These are phyloP conservation scores for Protonibea diacanthus DNA, from an alignment of 2,797 vertebrate species.

Conservation along the genomic window DNA sequence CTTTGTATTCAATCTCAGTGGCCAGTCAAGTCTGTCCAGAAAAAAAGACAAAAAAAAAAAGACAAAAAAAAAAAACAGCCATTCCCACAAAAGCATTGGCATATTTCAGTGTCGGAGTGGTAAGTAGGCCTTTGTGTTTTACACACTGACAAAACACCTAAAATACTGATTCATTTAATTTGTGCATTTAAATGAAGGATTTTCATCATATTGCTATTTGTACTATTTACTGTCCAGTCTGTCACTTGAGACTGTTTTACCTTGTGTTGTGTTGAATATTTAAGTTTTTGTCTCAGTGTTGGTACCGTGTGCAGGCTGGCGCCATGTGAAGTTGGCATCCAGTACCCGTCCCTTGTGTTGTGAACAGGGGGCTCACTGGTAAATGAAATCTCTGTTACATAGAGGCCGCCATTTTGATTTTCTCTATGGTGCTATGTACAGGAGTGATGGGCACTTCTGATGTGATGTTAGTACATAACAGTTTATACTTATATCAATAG, in stretches of 20 bases:
- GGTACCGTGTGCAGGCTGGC: conserved; percentile 68
- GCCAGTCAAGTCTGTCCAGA: conserved; percentile 74
- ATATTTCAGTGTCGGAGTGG: conserved; percentile 64
- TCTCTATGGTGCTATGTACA: conserved; percentile 75
- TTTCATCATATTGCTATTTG: conserved; percentile 68
- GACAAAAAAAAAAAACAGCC: conserved; percentile 44
- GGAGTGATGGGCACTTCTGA: conserved; percentile 72
- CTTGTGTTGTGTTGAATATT: conserved; percentile 73
- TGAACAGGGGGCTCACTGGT: conserved; percentile 66
- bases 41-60: conserved; percentile 7
- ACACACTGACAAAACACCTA: conserved; percentile 60
- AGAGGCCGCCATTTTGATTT: conserved; percentile 71
- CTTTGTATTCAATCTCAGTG: conserved; percentile 73
- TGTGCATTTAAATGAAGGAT: conserved; percentile 74
- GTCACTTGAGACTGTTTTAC: conserved; percentile 66
- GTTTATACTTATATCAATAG: conserved; percentile 67
- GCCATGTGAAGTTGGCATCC: conserved; percentile 68
- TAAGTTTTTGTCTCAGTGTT: conserved; percentile 71
- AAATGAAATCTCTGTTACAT: conserved; percentile 78
- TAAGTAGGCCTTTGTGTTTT: conserved; percentile 64
- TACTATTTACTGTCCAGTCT: conserved; percentile 69
- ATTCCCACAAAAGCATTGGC: conserved; percentile 74
- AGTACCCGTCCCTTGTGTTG: conserved; percentile 62
- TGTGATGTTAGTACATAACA: conserved; percentile 55
- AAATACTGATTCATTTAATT: conserved; percentile 51